These are phyloP conservation scores for Stomorhina lunata DNA, from an alignment of 2,888 invertebrate species.

Conservation along the genomic window DNA sequence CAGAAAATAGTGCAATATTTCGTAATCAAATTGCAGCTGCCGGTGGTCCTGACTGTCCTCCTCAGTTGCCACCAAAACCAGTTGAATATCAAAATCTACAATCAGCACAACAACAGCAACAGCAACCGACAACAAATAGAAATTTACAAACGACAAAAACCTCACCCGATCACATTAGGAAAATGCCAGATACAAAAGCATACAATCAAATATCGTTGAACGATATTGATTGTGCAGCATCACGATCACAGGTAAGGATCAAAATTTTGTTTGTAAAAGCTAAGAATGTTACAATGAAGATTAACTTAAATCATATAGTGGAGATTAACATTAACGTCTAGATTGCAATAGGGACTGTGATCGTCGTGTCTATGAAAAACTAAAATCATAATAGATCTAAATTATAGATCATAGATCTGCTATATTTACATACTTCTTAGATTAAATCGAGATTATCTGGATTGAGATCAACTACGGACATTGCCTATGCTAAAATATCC, in stretches of 20 bases:
- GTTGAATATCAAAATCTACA: constrained; percentile 56
- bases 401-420: too few species aligned
- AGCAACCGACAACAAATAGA: constrained; percentile 27
- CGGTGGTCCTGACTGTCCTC: constrained; percentile 41
- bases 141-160: constrained; percentile 14
- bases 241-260: constrained; percentile 75
- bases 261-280: too few species aligned
- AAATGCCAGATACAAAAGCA: constrained; percentile 51
- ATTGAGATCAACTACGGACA: too few species aligned
- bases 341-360: too few species aligned
- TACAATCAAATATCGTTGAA: constrained; percentile 75
- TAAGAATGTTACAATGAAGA: too few species aligned
- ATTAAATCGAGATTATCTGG: too few species aligned
- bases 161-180: constrained; percentile 47
- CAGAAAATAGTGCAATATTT: constrained; percentile 73
- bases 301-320: too few species aligned
- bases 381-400: too few species aligned
- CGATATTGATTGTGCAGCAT: constrained; percentile 72
- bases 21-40: constrained; percentile 63
- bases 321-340: too few species aligned
- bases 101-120: constrained; percentile 54
- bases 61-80: constrained; percentile 68
- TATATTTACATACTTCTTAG: too few species aligned
- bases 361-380: too few species aligned
- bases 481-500: too few species aligned